These are phyloP conservation scores for Drosophila ogumai DNA, from an alignment of 1,140 invertebrate genomes.

Conservation along the genomic window DNA sequence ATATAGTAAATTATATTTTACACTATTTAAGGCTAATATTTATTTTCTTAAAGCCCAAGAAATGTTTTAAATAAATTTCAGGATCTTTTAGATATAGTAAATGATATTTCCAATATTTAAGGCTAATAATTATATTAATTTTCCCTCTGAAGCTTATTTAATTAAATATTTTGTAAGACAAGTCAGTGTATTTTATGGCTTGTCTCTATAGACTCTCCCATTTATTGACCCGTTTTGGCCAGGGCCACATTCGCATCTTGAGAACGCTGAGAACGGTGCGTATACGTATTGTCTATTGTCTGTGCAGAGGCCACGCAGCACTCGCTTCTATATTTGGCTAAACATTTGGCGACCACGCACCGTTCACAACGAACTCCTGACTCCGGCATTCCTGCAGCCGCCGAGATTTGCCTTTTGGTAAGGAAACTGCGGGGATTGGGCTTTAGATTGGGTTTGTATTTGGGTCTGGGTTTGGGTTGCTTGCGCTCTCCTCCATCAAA, in stretches of 20 bases:
- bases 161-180: neutral
- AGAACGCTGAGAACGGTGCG: slow-evolving; percentile 64
- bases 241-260: slow-evolving; percentile 6
- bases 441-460: slow-evolving; percentile 2
- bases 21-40: too few relatives aligned
- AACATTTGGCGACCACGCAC: slow-evolving; percentile 63
- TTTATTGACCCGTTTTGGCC: slow-evolving; percentile 57
- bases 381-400: slow-evolving; percentile 46
- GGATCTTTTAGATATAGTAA: too few relatives aligned
- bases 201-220: slow-evolving; percentile 30
- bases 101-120: too few relatives aligned
- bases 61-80: too few relatives aligned
- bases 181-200: slow-evolving; percentile 24
- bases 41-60: too few relatives aligned
- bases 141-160: neutral
- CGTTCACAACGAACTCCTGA: slow-evolving; percentile 39
- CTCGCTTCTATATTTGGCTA: slow-evolving; percentile 56
- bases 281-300: slow-evolving; percentile 75
- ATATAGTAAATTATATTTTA: too few relatives aligned
- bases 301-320: slow-evolving; percentile 49
- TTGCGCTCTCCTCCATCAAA: slow-evolving; percentile 58
- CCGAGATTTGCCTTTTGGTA: slow-evolving; percentile 71
- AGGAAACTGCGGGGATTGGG: slow-evolving; percentile 10
- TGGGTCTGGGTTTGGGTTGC: slow-evolving; percentile 17
- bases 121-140: neutral